phyloP scores from a whole-genome alignment of 2,797 vertebrate species.

The Acipenser transmontanus region DNA sequence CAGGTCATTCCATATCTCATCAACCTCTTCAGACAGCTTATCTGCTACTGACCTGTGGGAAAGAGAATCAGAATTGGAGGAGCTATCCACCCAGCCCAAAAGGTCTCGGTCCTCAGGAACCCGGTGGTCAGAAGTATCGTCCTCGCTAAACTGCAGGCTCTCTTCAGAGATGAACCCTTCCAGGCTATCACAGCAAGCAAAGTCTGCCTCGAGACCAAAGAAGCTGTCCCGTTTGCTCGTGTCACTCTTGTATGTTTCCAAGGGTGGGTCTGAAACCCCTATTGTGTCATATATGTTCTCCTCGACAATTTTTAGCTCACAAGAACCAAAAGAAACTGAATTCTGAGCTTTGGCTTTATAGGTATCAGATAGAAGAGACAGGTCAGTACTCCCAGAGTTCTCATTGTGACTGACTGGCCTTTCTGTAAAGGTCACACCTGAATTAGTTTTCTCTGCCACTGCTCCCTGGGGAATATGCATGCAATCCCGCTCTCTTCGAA shows the following conservation, averaged over 20 bases:
- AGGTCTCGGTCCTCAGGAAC: conserved; percentile 57
- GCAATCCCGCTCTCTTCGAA: conserved; percentile 54
- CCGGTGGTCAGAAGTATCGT: conserved; percentile 48
- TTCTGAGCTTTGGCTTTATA: conserved; percentile 47
- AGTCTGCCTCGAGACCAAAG: conserved; percentile 63
- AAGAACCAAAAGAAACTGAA: conserved; percentile 44
- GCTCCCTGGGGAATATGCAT: conserved; percentile 18
- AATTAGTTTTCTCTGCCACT: conserved; percentile 47
- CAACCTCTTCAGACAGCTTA: conserved; percentile 83
- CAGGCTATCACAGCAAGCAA: conserved; percentile 53
- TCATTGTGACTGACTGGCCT: conserved; percentile 30
- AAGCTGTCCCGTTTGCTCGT: conserved; percentile 49
- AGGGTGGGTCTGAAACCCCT: conserved; percentile 61
- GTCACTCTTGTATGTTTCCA: conserved; percentile 34
- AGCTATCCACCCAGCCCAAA: conserved; percentile 53
- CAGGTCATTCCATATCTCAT: conserved; percentile 95
- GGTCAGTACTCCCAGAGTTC: background rate
- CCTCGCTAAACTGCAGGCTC: conserved; percentile 72
- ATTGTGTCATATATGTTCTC: conserved; percentile 94
- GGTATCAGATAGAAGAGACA: conserved; percentile 33
- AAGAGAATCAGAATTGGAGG: conserved; percentile 61
- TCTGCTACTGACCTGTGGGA: conserved; percentile 66
- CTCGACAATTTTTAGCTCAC: conserved; percentile 70
- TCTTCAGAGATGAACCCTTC: conserved; percentile 74
- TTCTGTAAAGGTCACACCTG: conserved; percentile 33